Conservation (phyloP, 2,797 vertebrate species). For the Clarias platycephalus region DNA sequence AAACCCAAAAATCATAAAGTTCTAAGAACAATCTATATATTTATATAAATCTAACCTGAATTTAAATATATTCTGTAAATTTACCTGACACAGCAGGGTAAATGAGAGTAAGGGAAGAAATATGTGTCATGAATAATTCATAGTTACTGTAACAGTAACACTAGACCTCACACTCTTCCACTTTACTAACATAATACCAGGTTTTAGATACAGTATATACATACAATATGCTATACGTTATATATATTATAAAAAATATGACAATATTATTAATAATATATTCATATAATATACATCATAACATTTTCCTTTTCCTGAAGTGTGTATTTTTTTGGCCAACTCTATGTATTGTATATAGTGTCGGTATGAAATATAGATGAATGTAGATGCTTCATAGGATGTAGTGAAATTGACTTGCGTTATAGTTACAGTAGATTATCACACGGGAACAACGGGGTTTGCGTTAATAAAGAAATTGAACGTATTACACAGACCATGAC, state of each 20-base stretch:
- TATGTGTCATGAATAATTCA: slow-evolving; percentile 21
- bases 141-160: slow-evolving; percentile 8
- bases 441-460: neutral
- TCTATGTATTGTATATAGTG: too few species aligned
- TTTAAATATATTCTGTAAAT: neutral
- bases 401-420: neutral
- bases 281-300: too few species aligned
- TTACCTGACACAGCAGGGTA: neutral
- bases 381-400: too few species aligned
- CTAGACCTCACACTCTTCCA: neutral
- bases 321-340: too few species aligned
- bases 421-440: neutral
- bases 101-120: neutral
- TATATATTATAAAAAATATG: too few species aligned
- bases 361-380: too few species aligned
- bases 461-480: neutral
- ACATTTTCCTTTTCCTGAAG: too few species aligned
- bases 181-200: neutral
- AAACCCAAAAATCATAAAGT: too few species aligned
- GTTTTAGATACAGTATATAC: neutral
- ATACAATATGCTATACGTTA: too few species aligned
- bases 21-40: too few species aligned
- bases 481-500: neutral
- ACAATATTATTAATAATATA: too few species aligned
- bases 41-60: neutral